Evolutionary conservation across 2,113 vertebrate species (phyloP).

Genomic region (Bettongia penicillata): DNA sequence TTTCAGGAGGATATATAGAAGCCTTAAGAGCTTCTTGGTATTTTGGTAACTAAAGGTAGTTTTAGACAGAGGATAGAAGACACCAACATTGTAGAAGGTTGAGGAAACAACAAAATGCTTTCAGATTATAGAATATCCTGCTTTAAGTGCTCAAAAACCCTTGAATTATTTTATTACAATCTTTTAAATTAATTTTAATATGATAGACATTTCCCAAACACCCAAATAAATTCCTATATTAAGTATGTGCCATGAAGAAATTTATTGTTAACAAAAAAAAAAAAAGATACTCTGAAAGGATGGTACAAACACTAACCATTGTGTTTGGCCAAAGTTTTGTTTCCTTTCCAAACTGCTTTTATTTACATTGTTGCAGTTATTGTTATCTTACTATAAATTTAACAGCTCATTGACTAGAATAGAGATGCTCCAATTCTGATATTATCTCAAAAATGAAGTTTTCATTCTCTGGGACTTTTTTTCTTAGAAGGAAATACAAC

Average conservation of each 20-base stretch:
- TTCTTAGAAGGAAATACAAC: constrained; percentile 43
- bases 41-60: constrained; percentile 9
- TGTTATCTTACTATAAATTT: not conserved
- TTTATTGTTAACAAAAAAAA: not conserved
- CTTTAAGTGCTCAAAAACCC: constrained; percentile 3
- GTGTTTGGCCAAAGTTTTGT: not conserved
- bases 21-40: constrained; percentile 14
- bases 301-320: not conserved
- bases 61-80: constrained; percentile 40
- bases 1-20: not conserved
- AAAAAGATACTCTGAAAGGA: not conserved
- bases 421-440: constrained; percentile 13
- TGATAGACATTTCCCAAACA: not conserved
- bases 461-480: not conserved
- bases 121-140: not conserved
- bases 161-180: not conserved
- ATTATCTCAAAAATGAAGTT: constrained; percentile 28
- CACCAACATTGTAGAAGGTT: not conserved
- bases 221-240: not conserved
- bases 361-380: not conserved
- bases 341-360: not conserved
- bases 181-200: not conserved
- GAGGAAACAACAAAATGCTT: constrained; percentile 29
- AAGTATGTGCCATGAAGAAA: not conserved
- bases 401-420: constrained; percentile 26